These are phyloP conservation scores for Ciona savignyi DNA, from an alignment of 23 tunicate species.

Conservation along the genomic window DNA sequence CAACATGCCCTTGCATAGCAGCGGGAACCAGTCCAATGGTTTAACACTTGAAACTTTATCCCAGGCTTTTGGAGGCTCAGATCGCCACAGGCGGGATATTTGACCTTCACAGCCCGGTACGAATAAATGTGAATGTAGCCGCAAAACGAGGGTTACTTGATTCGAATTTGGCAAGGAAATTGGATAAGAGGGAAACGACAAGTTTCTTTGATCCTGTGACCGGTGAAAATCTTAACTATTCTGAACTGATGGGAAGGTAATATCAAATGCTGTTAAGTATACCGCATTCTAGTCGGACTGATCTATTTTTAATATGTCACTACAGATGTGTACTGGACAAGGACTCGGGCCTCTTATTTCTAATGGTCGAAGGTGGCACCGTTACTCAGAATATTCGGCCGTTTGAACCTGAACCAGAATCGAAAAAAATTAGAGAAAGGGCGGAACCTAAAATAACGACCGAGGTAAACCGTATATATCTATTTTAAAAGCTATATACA, in stretches of 20 bases:
- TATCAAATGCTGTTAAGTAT: no score
- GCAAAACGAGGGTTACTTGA: slow-evolving; percentile 74
- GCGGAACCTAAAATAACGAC: slow-evolving; percentile 35
- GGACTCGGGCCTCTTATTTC: slow-evolving; percentile 73
- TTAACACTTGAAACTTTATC: neutral
- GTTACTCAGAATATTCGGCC: slow-evolving; percentile 88
- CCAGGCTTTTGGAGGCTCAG: slow-evolving; percentile 85
- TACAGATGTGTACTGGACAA: slow-evolving; percentile 94
- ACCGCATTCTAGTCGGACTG: no score
- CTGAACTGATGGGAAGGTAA: slow-evolving; percentile 96
- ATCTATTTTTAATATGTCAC: no score
- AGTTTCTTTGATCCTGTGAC: slow-evolving; percentile 97
- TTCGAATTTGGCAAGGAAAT: slow-evolving; percentile 41
- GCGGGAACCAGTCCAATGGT: neutral
- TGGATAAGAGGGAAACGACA: slow-evolving; percentile 57
- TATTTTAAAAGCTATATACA: no score
- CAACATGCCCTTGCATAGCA: no score
- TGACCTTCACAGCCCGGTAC: slow-evolving; percentile 77
- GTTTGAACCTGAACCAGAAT: slow-evolving; percentile 79
- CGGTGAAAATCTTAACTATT: slow-evolving; percentile 96
- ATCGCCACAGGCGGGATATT: slow-evolving; percentile 97
- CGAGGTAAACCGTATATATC: no score
- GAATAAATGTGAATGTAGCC: slow-evolving; percentile 75
- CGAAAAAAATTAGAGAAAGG: slow-evolving; percentile 46
- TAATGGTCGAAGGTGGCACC: slow-evolving; percentile 92